Evolutionary conservation across 2,113 vertebrate genomes (phyloP).

Genomic region (Chlorocebus sabaeus): DNA sequence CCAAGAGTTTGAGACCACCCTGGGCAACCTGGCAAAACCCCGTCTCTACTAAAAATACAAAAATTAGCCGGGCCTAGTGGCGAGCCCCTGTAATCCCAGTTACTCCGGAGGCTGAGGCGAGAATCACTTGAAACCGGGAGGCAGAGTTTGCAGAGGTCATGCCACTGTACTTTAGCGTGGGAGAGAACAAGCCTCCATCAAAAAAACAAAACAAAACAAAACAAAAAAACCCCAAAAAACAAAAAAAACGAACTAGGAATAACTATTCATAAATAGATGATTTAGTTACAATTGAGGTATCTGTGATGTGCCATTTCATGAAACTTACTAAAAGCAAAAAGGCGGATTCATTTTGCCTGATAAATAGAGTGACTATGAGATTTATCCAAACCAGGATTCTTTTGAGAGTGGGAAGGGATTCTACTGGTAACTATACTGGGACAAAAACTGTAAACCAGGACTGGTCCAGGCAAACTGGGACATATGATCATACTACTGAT

Average conservation of each 20-base stretch:
- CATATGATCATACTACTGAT: background rate
- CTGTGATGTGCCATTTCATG: background rate
- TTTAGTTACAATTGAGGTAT: background rate
- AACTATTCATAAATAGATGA: background rate
- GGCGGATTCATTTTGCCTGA: background rate
- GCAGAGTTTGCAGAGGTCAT: too few relatives aligned
- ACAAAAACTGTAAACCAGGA: background rate
- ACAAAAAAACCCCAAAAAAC: background rate
- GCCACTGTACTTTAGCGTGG: too few relatives aligned
- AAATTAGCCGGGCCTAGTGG: too few relatives aligned
- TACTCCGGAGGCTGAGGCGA: too few relatives aligned
- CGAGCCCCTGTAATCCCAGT: too few relatives aligned
- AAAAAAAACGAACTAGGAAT: background rate
- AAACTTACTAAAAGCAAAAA: background rate
- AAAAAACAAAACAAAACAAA: background rate
- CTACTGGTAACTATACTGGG: background rate
- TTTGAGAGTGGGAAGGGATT: background rate
- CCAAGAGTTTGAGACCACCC: too few relatives aligned
- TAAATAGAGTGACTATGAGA: background rate
- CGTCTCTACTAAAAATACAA: too few relatives aligned
- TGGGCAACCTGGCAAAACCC: too few relatives aligned
- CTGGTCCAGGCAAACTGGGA: background rate
- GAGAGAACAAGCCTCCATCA: too few relatives aligned
- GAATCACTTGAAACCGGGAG: too few relatives aligned
- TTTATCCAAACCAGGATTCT: background rate